phyloP scores from a whole-genome alignment of 2,113 vertebrate species.

The Carassius carassius region DNA sequence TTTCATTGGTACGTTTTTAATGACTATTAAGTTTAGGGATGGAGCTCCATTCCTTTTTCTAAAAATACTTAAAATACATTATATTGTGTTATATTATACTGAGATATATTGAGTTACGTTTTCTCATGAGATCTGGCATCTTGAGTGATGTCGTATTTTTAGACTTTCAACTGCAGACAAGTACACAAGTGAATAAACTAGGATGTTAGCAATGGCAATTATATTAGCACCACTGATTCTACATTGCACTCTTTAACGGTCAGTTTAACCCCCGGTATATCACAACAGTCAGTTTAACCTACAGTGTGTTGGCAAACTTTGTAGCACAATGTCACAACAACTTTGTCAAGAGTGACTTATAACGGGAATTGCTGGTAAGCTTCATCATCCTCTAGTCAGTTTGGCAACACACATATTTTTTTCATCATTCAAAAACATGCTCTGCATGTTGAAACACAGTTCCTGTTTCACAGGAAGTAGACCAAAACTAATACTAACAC shows the following conservation, averaged over 20 bases:
- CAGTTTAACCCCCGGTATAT: background rate
- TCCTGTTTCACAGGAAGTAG: slow-evolving; percentile 5
- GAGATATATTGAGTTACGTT: too few species aligned
- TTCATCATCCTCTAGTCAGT: slow-evolving; percentile 31
- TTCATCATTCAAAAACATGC: background rate
- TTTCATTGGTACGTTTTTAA: background rate
- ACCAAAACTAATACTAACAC: background rate
- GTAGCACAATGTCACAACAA: background rate
- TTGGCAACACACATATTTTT: background rate
- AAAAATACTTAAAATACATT: background rate
- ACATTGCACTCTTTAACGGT: background rate
- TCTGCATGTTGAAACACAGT: background rate
- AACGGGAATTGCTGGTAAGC: background rate
- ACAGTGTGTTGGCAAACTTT: background rate
- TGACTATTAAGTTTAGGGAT: background rate
- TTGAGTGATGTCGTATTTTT: background rate
- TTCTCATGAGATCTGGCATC: background rate
- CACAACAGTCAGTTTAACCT: slow-evolving; percentile 25
- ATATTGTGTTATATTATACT: too few species aligned
- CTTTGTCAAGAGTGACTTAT: slow-evolving; percentile 23
- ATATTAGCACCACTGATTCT: background rate
- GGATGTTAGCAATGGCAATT: slow-evolving; percentile 14
- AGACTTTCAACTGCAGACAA: background rate
- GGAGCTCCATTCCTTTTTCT: background rate
- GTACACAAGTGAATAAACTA: slow-evolving; percentile 3